Base-by-base conservation (phyloP, 2,888 invertebrate species). In the Byasa hedistus region DNA sequence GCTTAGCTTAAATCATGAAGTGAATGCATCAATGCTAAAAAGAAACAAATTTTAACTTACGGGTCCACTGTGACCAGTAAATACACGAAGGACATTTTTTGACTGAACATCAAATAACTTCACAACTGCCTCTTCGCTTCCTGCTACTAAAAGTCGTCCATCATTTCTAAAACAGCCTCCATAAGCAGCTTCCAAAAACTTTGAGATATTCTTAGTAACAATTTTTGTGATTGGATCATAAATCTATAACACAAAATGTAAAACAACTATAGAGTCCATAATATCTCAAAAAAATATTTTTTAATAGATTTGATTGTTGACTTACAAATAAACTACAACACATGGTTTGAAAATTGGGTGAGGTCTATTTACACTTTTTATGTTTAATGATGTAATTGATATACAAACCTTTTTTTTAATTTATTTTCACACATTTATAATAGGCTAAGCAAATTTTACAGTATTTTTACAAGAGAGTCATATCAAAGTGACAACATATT, bases 51-150 rank as follows among this genome's bases (percentile, higher is more conserved):
- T 8, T 55, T 21, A 62, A 84, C 90, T 87, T 74, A 94, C 95
- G 58, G 96, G 93, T 23, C 93, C 95, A 69, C 93, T 93, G 77
- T 98, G 98, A 0, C 97, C 98, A 79, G 95, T 96, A 79, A 98
- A 98, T 24, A 97, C 92, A 75, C 98, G 92, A 2, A 99, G 91
- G 24, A 97, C 93, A 80, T 95, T 95, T 80, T 96, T 97, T 3
- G 96, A 95, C 19, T 94, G 93, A 0, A 97, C 94, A 90, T 99
- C 98, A 91, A 98, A 99, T 3, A 99, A 86, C 83, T 96, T 96
- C 0, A 99, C 94, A 61, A 93, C 93, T 2, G 95, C 94, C 83
- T 99, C 98, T 78, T 98, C 97, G 76, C 98, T 96, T 0, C 99
- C 99, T 27, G 97, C 96, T 68, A 96, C 96, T 10, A 98, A 78